Conservation (phyloP, 2,113 vertebrate species). For the Quiscalus mexicanus region DNA sequence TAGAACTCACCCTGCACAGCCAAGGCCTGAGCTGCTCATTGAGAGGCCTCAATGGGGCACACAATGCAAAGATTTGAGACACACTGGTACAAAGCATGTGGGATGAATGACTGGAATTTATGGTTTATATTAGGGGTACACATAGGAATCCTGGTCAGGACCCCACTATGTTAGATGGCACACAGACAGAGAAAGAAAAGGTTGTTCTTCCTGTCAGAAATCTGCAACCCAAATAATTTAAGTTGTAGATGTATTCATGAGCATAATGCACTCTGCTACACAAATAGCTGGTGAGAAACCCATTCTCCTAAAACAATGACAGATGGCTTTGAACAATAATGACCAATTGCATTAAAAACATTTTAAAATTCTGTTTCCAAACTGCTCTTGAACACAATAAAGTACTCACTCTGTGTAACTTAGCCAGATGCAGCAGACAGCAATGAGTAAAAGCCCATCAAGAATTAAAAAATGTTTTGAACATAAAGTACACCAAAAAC, state of each 20-base stretch:
- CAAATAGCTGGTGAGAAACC: neutral
- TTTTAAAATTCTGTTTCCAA: neutral
- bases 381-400: neutral
- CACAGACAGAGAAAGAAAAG: neutral
- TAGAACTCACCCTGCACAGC: neutral
- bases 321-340: neutral
- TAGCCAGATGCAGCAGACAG: neutral
- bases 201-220: neutral
- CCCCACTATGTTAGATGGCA: neutral
- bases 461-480: neutral
- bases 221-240: neutral
- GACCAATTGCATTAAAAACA: neutral
- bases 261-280: neutral
- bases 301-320: neutral
- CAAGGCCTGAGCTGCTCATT: neutral
- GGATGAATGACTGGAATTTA: neutral
- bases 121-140: neutral
- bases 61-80: neutral
- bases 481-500: constrained; percentile 16
- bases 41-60: neutral
- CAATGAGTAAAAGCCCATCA: neutral
- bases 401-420: neutral
- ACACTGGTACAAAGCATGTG: neutral
- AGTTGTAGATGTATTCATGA: neutral
- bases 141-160: neutral